Percentiles rank a stretch among this genome's conserved stretches.
phyloP scores from a whole-genome alignment of 2,797 vertebrate species.

The Oreonectes daqikongensis region DNA sequence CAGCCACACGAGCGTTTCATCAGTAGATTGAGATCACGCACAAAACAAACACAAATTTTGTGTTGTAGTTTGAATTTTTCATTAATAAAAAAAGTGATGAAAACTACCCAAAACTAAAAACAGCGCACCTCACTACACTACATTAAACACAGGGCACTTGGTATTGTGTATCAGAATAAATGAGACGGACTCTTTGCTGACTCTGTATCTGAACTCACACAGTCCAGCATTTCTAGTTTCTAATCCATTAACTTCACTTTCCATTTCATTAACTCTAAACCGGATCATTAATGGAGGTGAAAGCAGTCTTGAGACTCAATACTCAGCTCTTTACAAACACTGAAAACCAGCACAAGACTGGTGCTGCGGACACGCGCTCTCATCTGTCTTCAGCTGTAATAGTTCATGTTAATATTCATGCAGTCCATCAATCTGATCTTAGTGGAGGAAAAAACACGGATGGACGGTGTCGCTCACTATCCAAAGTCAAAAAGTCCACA shows the following conservation, averaged over 20 bases:
- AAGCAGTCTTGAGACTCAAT: slow-evolving; percentile 23
- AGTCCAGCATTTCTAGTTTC: neutral
- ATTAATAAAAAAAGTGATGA: neutral
- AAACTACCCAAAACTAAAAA: neutral
- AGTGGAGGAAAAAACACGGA: too few relatives aligned
- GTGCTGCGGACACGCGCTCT: neutral
- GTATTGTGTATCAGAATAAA: neutral
- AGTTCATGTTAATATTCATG: too few relatives aligned
- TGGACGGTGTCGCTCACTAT: too few relatives aligned
- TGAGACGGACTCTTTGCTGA: neutral
- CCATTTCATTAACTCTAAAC: slow-evolving; percentile 24
- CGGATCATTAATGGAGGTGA: slow-evolving; percentile 10
- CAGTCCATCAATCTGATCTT: too few relatives aligned
- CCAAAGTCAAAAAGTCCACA: too few relatives aligned
- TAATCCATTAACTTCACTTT: neutral
- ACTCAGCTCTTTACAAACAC: slow-evolving; percentile 6
- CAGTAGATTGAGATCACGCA: too few relatives aligned
- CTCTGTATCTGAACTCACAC: neutral
- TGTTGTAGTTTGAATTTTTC: too few relatives aligned
- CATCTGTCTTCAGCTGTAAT: too few relatives aligned
- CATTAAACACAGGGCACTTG: neutral
- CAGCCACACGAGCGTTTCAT: too few relatives aligned
- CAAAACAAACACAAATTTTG: too few relatives aligned
- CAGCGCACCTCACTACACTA: neutral
- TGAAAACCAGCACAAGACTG: neutral